A percentile compares a stretch with the other conserved stretches of the same genome.
Conservation (phyloP, 2,113 vertebrate genomes). For the Phalacrocorax carbo region DNA sequence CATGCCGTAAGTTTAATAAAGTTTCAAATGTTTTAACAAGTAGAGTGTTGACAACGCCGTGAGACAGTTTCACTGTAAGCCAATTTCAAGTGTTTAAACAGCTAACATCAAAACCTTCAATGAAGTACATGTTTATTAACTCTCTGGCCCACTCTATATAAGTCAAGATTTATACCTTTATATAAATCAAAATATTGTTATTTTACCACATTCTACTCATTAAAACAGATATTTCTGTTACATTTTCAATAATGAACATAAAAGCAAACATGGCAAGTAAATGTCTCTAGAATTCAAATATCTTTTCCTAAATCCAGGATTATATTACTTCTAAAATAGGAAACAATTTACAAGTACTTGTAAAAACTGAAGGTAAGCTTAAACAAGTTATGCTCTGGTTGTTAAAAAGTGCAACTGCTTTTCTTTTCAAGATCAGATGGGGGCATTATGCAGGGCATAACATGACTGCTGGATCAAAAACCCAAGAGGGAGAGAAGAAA, state of each 20-base stretch:
- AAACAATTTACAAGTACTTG: background rate
- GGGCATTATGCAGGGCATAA: background rate
- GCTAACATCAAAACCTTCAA: background rate
- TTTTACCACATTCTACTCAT: background rate
- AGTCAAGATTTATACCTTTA: background rate
- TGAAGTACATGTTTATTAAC: background rate
- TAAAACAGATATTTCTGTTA: background rate
- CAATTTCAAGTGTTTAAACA: background rate
- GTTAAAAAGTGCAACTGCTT: background rate
- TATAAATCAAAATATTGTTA: background rate
- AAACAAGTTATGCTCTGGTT: background rate
- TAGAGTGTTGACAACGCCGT: background rate
- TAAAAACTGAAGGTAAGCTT: background rate
- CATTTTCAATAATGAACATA: background rate
- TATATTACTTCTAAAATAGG: background rate
- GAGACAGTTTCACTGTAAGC: background rate
- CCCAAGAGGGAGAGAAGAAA: background rate
- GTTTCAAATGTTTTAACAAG: background rate
- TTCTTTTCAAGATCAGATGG: background rate
- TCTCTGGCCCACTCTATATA: background rate
- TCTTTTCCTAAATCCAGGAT: background rate
- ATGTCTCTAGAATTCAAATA: background rate
- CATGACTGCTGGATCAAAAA: background rate
- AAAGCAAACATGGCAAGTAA: background rate
- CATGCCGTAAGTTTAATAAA: background rate